Conservation (phyloP, 2,888 invertebrate species). For the Bhutanitis thaidina region DNA sequence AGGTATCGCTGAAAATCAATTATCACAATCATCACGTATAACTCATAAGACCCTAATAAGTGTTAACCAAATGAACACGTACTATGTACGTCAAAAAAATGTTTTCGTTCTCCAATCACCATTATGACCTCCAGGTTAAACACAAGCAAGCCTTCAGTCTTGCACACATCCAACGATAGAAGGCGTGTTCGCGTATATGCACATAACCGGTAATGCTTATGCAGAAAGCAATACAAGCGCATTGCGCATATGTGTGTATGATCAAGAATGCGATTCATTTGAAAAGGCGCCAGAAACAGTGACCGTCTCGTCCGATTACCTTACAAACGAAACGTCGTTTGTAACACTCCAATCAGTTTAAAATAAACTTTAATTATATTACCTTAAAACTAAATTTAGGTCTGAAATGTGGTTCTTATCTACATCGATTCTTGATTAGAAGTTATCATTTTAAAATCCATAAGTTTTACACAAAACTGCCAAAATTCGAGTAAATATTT, state of each 20-base stretch:
- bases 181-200: conserved; percentile 64
- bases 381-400: background rate
- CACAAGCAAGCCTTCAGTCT: conserved; percentile 42
- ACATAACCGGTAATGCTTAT: conserved; percentile 44
- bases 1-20: conserved; percentile 40
- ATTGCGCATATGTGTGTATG: conserved; percentile 32
- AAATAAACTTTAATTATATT: conserved; percentile 26
- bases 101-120: conserved; percentile 50
- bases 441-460: too few species aligned
- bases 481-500: background rate
- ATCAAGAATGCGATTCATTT: conserved; percentile 63
- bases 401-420: too few species aligned
- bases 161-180: conserved; percentile 41
- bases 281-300: conserved; percentile 56
- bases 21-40: conserved; percentile 31
- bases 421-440: too few species aligned
- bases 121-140: conserved; percentile 58
- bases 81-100: conserved; percentile 35
- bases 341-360: conserved; percentile 21
- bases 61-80: conserved; percentile 44
- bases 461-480: too few species aligned
- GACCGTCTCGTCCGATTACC: conserved; percentile 43
- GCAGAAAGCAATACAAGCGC: conserved; percentile 45
- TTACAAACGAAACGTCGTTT: conserved; percentile 17
- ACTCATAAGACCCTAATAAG: conserved; percentile 36